Percentiles rank a stretch among this genome's conserved stretches.
phyloP scores from a whole-genome alignment of 2,888 invertebrate genomes.

The Dysmachus trigonus region DNA sequence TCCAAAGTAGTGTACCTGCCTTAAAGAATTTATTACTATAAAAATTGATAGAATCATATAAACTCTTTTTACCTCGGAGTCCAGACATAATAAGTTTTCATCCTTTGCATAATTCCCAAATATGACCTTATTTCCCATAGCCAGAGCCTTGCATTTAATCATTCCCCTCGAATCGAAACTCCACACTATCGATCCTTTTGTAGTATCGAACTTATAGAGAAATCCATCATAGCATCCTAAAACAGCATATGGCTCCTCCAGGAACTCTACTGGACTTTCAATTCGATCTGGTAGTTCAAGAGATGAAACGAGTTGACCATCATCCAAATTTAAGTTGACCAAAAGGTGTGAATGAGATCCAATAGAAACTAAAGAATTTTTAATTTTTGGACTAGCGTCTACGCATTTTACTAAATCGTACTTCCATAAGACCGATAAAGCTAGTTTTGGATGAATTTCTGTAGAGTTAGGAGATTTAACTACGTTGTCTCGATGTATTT shows the following conservation, averaged over 20 bases:
- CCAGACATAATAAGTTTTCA: conserved; percentile 58
- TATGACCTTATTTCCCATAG: conserved; percentile 73
- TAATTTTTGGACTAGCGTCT: conserved; percentile 75
- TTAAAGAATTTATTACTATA: neutral
- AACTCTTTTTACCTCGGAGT: conserved; percentile 53
- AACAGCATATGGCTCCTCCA: conserved; percentile 66
- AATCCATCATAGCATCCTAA: conserved; percentile 82
- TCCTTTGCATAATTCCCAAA: conserved; percentile 66
- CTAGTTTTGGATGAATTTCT: neutral
- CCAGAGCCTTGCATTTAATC: conserved; percentile 66
- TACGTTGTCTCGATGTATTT: neutral
- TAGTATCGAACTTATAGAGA: conserved; percentile 72
- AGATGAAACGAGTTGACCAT: conserved; percentile 66
- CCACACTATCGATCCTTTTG: conserved; percentile 70
- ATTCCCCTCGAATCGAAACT: conserved; percentile 65
- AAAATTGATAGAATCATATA: neutral
- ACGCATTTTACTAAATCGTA: conserved; percentile 80
- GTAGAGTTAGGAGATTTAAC: neutral
- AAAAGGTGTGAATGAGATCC: conserved; percentile 82
- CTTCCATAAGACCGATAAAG: conserved; percentile 52
- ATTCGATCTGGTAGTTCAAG: conserved; percentile 73
- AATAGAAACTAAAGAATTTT: conserved; percentile 65
- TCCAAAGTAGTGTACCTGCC: conserved; percentile 52
- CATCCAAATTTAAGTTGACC: conserved; percentile 68
- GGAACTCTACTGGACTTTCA: conserved; percentile 72